Evolutionary conservation across 2,888 invertebrate species (phyloP), one percentile per base, ranked within the genome.

Genomic region (Zonitis immaculata): DNA sequence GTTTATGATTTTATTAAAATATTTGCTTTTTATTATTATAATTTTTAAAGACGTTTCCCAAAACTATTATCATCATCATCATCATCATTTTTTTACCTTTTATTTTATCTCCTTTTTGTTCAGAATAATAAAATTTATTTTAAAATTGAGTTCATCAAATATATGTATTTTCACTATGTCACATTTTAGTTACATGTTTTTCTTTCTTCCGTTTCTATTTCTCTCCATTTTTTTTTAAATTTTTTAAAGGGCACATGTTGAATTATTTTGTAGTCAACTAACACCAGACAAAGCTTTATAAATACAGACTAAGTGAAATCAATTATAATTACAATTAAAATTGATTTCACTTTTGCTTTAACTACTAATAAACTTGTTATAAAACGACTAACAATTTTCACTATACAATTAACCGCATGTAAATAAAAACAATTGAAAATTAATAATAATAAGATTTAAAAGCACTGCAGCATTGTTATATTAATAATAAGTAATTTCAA

Each of bases 1-100:
- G 95, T 94, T 85, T 83, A 70, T 83, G 83, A 81, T 85, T 85
- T 82, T 83, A 81, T 80, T 82, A 80, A 25, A 54, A 47, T 54
- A 52, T 55, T 53, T 43, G 50, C 54, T 57, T 58, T 46, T 32
- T 16, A 16, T 35, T 16, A 16, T 35, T 35, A 35, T 8, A 35
- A 35, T 22, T 22, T 22, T 26, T 26, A 7, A 39, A 28, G 28
- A 11, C 8, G 4, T 11, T 39, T 16, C 39, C 35, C 1, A 16
- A n/a, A n/a, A 8, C 16, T 9, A 16, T 18, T 16, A 9, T 9
- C 14, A 25, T 22, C 3, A 22, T 22, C 5, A 22, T n/a, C n/a
- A n/a, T n/a, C n/a, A n/a, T n/a, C 22, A 4, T 22, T 48, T 27
- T 52, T 43, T 22, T 12, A 32, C 20, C 53, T 46, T n/a, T 56